Evolutionary conservation across 2,888 invertebrate species (phyloP).

Genomic region (Caprella mutica): DNA sequence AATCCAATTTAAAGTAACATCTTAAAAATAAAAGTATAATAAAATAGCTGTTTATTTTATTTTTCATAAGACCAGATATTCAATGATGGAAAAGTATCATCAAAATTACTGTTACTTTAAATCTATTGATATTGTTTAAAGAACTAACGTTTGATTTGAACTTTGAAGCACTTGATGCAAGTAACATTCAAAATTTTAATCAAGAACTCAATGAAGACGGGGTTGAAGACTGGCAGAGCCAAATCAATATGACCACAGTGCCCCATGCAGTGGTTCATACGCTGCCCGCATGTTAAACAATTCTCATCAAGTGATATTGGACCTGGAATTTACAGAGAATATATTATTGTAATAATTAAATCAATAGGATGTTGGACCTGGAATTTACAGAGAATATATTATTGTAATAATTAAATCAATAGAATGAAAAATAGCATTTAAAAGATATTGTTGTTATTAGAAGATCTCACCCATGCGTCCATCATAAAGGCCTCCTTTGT

Average conservation of each 20-base stretch:
- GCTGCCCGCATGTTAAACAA: slow-evolving; percentile 70
- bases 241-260: slow-evolving; percentile 92
- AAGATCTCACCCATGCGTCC: slow-evolving; percentile 58
- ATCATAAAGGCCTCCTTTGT: slow-evolving; percentile 82
- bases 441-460: too few relatives aligned
- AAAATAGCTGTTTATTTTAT: too few relatives aligned
- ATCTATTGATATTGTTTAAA: slow-evolving; percentile 56
- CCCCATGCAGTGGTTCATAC: slow-evolving; percentile 62
- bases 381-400: too few relatives aligned
- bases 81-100: neutral
- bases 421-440: too few relatives aligned
- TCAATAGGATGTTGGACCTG: too few relatives aligned
- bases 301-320: too few relatives aligned
- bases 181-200: slow-evolving; percentile 54
- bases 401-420: too few relatives aligned
- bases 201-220: slow-evolving; percentile 67
- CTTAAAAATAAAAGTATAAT: too few relatives aligned
- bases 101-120: slow-evolving; percentile 10
- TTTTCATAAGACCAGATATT: neutral
- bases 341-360: too few relatives aligned
- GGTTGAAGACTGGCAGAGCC: slow-evolving; percentile 78
- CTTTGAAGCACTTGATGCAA: slow-evolving; percentile 53
- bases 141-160: slow-evolving; percentile 15
- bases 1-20: too few relatives aligned
- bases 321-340: too few relatives aligned